A percentile compares a stretch with the other conserved stretches of the same genome.
phyloP scores from a whole-genome alignment of 2,113 vertebrate genomes.

The Malurus elegans region DNA sequence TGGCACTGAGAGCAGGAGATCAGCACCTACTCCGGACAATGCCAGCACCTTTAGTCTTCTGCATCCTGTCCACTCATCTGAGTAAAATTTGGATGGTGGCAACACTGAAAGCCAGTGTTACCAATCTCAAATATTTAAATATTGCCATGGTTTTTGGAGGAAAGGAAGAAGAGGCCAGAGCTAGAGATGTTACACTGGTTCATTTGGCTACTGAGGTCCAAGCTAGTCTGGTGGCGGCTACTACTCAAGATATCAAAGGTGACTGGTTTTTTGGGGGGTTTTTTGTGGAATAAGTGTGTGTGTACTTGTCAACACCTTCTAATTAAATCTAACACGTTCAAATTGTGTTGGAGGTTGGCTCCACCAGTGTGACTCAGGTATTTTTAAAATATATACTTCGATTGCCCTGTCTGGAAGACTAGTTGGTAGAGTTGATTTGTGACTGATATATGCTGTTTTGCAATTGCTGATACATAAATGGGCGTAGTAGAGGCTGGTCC shows the following conservation, averaged over 20 bases:
- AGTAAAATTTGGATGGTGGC: not conserved
- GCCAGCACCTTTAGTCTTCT: not conserved
- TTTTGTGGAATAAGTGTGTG: not conserved
- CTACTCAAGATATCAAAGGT: not conserved
- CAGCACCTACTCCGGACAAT: not conserved
- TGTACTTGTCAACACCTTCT: constrained; percentile 20
- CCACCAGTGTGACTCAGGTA: not conserved
- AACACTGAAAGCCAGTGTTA: not conserved
- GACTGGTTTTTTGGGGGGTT: not conserved
- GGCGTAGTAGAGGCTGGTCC: not conserved
- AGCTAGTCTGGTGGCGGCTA: not conserved
- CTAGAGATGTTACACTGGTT: not conserved
- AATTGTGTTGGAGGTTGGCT: not conserved
- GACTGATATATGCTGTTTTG: not conserved
- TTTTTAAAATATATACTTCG: not conserved
- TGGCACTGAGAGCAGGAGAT: not conserved
- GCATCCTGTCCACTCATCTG: not conserved
- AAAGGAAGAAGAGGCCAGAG: not conserved
- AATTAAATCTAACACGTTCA: constrained; percentile 1
- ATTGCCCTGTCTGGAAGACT: not conserved
- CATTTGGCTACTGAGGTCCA: not conserved
- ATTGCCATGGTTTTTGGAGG: not conserved
- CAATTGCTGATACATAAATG: not conserved
- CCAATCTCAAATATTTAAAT: not conserved
- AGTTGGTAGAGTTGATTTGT: not conserved